Conservation (phyloP, 2,888 invertebrate genomes). For the Rhopalosiphum nymphaeae region DNA sequence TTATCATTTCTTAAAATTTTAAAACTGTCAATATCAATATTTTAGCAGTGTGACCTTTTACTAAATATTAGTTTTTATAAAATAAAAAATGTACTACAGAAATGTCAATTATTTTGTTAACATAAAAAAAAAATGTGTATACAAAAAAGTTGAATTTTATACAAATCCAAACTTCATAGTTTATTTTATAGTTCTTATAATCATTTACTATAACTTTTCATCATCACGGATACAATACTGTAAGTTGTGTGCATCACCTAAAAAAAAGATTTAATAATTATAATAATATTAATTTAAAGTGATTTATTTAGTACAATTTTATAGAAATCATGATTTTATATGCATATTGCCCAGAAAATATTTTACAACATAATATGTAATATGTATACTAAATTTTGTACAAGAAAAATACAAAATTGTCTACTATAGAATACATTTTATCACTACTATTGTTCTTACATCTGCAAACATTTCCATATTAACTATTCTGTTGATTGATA, state of each 20-base stretch:
- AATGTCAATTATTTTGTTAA: neutral
- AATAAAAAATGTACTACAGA: neutral
- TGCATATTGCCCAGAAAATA: neutral
- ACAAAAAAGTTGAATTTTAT: neutral
- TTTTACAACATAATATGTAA: neutral
- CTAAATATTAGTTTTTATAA: neutral
- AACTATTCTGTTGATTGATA: neutral
- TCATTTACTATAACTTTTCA: neutral
- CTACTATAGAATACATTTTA: neutral
- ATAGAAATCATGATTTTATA: neutral
- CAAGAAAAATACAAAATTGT: neutral
- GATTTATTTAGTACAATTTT: neutral
- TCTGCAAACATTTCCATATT: conserved; percentile 20
- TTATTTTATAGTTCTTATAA: neutral
- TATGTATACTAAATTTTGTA: neutral
- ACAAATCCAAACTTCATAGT: neutral
- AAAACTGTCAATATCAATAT: neutral
- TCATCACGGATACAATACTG: neutral
- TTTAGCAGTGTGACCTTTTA: neutral
- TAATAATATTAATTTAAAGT: neutral
- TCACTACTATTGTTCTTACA: neutral
- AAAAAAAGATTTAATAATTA: neutral
- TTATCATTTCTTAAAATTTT: neutral
- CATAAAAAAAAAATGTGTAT: neutral
- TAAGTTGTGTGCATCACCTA: neutral